phyloP scores from a whole-genome alignment of 1,140 invertebrate species.

The Pseudomyrmex sp. region DNA sequence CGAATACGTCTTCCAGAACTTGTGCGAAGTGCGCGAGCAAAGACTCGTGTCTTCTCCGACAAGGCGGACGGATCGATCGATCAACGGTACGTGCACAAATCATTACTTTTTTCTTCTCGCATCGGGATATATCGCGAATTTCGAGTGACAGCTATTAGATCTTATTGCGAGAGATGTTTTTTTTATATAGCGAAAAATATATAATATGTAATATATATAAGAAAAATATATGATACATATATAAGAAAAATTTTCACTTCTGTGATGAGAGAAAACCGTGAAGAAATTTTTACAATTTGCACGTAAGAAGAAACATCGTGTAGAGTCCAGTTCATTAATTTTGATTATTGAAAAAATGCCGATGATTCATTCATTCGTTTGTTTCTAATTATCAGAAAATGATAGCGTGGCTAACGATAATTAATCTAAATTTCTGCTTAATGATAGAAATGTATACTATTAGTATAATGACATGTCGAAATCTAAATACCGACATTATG shows the following conservation, averaged over 20 bases:
- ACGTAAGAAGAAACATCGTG: too few species aligned
- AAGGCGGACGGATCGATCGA: constrained; percentile 69
- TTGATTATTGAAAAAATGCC: neutral
- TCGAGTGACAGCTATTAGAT: too few species aligned
- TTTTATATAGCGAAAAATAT: too few species aligned
- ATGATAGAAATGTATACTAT: too few species aligned
- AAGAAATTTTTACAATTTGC: too few species aligned
- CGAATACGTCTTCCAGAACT: constrained; percentile 59
- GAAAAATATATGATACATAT: too few species aligned
- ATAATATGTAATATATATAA: too few species aligned
- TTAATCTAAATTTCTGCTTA: neutral
- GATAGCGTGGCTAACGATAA: neutral
- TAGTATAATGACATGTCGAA: too few species aligned
- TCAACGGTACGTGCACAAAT: constrained; percentile 54
- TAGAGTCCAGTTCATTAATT: neutral
- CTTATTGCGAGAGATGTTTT: too few species aligned
- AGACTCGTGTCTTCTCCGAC: constrained; percentile 55
- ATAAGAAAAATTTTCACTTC: too few species aligned
- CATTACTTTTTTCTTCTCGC: constrained; percentile 9
- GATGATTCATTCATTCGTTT: neutral
- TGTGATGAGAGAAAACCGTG: too few species aligned
- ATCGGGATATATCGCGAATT: constrained; percentile 12
- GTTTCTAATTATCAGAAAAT: neutral
- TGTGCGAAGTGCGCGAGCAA: constrained; percentile 60
- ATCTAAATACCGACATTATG: too few species aligned